Conservation (phyloP, 1,140 invertebrate species). For the Argopecten irradians region DNA sequence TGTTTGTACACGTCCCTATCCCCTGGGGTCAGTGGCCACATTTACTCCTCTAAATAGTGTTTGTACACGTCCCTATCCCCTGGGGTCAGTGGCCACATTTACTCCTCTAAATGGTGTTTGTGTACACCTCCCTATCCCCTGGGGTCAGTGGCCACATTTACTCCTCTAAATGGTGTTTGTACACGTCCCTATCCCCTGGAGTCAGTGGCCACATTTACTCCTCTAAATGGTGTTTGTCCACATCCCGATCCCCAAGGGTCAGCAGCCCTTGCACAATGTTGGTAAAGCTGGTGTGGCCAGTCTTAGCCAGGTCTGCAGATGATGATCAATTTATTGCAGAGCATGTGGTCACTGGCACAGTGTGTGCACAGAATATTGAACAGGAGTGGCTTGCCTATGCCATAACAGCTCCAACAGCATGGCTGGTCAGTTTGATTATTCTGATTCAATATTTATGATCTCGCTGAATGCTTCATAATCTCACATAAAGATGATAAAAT, state of each 20-base stretch:
- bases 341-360: neutral
- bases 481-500: too few species aligned
- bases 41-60: neutral
- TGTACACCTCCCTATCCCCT: neutral
- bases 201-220: neutral
- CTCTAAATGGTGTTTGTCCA: neutral
- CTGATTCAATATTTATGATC: too few species aligned
- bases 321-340: conserved; percentile 22
- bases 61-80: neutral
- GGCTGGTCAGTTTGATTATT: neutral
- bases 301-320: neutral
- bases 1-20: neutral
- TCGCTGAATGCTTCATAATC: too few species aligned
- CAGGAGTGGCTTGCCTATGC: neutral
- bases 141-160: neutral
- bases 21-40: neutral
- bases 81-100: neutral
- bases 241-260: neutral
- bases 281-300: neutral
- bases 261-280: neutral
- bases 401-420: neutral
- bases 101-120: neutral
- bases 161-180: neutral
- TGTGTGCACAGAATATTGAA: conserved; percentile 21
- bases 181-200: neutral